Base-by-base conservation (phyloP, 2,888 invertebrate genomes). In the Onthophagus sagittarius region DNA sequence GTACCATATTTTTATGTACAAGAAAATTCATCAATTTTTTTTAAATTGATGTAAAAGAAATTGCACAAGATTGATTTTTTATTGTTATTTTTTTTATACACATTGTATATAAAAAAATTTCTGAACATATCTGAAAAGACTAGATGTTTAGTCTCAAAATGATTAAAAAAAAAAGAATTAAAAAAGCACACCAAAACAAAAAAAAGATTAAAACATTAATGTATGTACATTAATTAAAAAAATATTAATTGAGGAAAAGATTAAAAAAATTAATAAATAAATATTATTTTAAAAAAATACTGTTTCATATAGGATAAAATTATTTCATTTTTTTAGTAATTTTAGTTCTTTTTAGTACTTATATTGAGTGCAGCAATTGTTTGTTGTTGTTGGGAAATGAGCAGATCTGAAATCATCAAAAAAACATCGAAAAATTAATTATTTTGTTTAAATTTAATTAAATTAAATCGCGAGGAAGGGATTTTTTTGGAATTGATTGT, bases 321-420 rank as follows among this genome's bases (percentile, higher is more conserved):
- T 31, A 67, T 67, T 67, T 23, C n/a, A n/a, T 67, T 23, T 1
- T 5, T 15, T 63, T n/a, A 31, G 15, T 67, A 32, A 67, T 64
- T 64, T 64, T 64, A 23, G 5, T 23, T 64, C 1, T 53, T 53
- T 53, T 64, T 64, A 23, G n/a, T 23, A 15, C 23, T 23, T n/a
- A 67, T 67, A 67, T 67, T 67, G 67, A 32, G 32, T 31, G 67
- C 67, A 67, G 32, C 67, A 67, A 53, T 53, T 53, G 23, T 67
- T 23, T 15, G 15, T 78, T 72, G 82, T 80, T 76, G 84, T 80
- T 75, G 84, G 83, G 76, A 83, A 84, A 75, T 85, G 85, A 76
- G 83, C 84, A 78, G 84, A 83, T 82, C 85, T 85, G 81, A 75
- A 84, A 84, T 79, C 77, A 72, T 77, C 75, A 73, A 67, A 77